Evolutionary conservation across 2,888 invertebrate species (phyloP).

Genomic region (Heterodera filipjevi): DNA sequence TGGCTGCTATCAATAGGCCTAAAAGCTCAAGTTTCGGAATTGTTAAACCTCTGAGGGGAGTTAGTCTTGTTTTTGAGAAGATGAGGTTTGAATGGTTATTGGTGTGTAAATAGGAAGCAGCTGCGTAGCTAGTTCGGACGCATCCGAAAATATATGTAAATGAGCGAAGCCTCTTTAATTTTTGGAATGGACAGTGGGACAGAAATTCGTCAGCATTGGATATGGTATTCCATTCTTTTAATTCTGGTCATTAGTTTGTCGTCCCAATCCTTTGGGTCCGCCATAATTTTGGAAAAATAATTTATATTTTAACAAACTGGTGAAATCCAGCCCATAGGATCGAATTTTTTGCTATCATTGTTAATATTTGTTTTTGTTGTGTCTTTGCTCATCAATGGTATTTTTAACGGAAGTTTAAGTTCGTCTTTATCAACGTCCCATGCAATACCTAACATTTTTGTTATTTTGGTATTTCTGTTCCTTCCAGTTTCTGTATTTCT

Average conservation of each 20-base stretch:
- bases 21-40: conserved; percentile 16
- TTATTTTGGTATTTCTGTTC: neutral
- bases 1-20: neutral
- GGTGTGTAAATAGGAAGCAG: neutral
- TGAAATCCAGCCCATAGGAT: neutral
- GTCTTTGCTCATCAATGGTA: neutral
- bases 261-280: neutral
- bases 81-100: neutral
- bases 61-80: neutral
- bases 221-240: neutral
- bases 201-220: neutral
- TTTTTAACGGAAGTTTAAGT: neutral
- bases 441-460: neutral
- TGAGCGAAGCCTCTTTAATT: neutral
- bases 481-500: neutral
- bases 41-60: neutral
- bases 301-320: neutral
- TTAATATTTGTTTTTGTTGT: neutral
- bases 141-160: neutral
- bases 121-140: neutral
- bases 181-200: neutral
- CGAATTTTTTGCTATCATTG: neutral
- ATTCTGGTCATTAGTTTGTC: neutral
- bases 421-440: neutral
- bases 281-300: neutral